A percentile compares a stretch with the other conserved stretches of the same genome.
phyloP scores from a whole-genome alignment of 2,113 vertebrate species.

The Galemys pyrenaicus region DNA sequence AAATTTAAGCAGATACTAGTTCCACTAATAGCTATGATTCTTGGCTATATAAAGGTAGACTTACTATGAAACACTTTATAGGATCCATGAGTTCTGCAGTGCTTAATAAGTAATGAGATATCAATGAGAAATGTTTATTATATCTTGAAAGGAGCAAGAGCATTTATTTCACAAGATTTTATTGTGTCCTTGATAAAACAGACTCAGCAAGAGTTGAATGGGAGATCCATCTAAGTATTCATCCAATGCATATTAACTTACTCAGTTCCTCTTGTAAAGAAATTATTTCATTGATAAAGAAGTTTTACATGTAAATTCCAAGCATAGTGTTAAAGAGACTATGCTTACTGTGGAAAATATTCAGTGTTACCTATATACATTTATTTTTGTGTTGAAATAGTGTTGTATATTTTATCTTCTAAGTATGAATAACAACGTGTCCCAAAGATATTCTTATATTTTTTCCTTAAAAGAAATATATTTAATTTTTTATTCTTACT shows the following conservation, averaged over 20 bases:
- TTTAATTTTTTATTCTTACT: background rate
- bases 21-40: background rate
- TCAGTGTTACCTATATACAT: background rate
- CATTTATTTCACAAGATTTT: background rate
- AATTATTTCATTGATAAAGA: conserved; percentile 13
- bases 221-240: background rate
- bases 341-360: background rate
- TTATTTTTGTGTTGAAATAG: background rate
- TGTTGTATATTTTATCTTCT: background rate
- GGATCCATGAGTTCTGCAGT: background rate
- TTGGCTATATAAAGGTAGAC: background rate
- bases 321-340: background rate
- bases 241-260: background rate
- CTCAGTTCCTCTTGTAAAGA: background rate
- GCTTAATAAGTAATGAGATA: background rate
- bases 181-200: conserved; percentile 3
- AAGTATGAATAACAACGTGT: background rate
- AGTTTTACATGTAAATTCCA: background rate
- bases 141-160: background rate
- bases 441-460: background rate
- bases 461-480: background rate
- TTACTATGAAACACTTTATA: background rate
- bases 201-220: background rate
- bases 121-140: background rate
- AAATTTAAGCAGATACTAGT: background rate